A percentile compares a stretch with the other conserved stretches of the same genome.
These are phyloP conservation scores for Neoscelio sp. DNA, from an alignment of 2,888 invertebrate species.

Conservation along the genomic window DNA sequence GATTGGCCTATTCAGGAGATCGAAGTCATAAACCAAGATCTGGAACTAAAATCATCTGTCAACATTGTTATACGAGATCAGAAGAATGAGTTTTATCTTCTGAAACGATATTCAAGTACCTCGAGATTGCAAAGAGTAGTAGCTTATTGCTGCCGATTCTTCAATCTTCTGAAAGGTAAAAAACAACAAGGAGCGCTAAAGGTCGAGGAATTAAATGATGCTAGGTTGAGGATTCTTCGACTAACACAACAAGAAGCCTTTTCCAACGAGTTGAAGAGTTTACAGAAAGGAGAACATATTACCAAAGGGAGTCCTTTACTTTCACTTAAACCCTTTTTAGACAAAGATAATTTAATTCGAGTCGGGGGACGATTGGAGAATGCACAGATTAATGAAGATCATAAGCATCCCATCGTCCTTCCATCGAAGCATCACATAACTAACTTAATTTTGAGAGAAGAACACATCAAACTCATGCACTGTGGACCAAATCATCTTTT, in stretches of 20 bases:
- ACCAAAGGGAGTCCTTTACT: not conserved
- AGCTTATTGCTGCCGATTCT: slow-evolving; percentile 4
- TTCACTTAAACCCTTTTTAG: not conserved
- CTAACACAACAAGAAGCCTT: not conserved
- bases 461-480: not conserved
- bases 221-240: not conserved
- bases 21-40: not conserved
- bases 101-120: not conserved
- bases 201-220: not conserved
- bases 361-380: slow-evolving; percentile 1
- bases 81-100: not conserved
- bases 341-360: not conserved
- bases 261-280: not conserved
- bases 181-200: not conserved
- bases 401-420: not conserved
- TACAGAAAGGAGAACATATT: not conserved
- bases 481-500: not conserved
- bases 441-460: not conserved
- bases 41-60: not conserved
- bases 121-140: not conserved
- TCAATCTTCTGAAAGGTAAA: not conserved
- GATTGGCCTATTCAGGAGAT: not conserved
- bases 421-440: not conserved
- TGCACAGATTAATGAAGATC: not conserved
- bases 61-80: not conserved